phyloP scores from a whole-genome alignment of 2,797 vertebrate species.

The Dipus sagitta region DNA sequence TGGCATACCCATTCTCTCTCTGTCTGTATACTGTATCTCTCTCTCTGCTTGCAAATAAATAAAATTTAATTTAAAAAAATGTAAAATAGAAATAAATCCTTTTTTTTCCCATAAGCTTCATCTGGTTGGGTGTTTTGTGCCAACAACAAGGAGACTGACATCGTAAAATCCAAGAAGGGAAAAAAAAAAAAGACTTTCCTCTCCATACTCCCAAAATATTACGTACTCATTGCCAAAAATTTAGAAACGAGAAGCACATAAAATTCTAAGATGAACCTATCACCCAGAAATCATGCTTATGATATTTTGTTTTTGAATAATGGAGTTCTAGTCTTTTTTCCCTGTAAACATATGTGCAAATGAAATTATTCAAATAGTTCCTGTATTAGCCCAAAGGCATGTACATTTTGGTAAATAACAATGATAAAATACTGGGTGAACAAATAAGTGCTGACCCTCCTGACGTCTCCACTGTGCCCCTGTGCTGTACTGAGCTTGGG shows the following conservation, averaged over 20 bases:
- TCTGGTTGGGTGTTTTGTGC: no score
- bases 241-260: conserved; percentile 57
- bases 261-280: conserved; percentile 35
- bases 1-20: no score
- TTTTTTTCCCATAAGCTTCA: no score
- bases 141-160: no score
- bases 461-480: neutral
- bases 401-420: conserved; percentile 49
- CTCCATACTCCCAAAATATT: neutral
- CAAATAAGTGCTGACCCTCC: neutral
- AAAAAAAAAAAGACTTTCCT: neutral
- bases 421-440: conserved; percentile 13
- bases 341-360: conserved; percentile 22
- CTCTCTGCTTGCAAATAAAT: no score
- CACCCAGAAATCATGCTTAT: conserved; percentile 41
- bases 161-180: conserved; percentile 1
- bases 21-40: no score
- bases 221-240: conserved; percentile 2
- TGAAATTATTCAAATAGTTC: conserved; percentile 57
- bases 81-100: no score
- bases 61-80: no score
- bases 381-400: conserved; percentile 12
- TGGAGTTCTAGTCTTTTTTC: neutral
- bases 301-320: conserved; percentile 32
- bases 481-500: neutral